phyloP scores from a whole-genome alignment of 2,888 invertebrate species.

The Cephus spinipes region DNA sequence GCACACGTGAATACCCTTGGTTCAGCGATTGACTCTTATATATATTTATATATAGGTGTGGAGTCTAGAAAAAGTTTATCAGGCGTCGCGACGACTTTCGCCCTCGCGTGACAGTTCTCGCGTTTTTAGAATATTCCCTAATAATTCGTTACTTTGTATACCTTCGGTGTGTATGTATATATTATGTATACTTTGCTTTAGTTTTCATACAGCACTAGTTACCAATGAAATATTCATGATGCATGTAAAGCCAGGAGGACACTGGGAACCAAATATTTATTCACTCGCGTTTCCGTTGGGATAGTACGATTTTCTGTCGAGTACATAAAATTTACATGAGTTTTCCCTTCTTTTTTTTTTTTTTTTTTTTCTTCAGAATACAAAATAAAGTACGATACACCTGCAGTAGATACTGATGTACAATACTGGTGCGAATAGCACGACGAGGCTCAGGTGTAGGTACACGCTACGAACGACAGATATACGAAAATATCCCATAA shows the following conservation, averaged over 20 bases:
- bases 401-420: neutral
- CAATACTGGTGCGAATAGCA: neutral
- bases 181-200: neutral
- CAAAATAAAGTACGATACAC: neutral
- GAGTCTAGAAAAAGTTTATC: neutral
- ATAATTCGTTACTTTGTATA: neutral
- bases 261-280: neutral
- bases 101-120: neutral
- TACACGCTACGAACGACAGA: neutral
- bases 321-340: neutral
- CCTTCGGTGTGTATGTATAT: neutral
- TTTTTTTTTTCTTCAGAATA: neutral
- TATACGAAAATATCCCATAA: neutral
- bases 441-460: neutral
- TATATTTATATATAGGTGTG: neutral
- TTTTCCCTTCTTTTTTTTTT: neutral
- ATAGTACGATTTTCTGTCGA: neutral
- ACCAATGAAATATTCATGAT: neutral
- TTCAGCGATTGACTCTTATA: neutral
- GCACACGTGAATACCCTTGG: neutral
- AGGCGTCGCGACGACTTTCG: neutral
- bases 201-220: neutral
- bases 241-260: neutral
- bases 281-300: neutral
- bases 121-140: neutral